These are phyloP conservation scores for Carollia perspicillata DNA, from an alignment of 2,113 vertebrate genomes.

Conservation along the genomic window DNA sequence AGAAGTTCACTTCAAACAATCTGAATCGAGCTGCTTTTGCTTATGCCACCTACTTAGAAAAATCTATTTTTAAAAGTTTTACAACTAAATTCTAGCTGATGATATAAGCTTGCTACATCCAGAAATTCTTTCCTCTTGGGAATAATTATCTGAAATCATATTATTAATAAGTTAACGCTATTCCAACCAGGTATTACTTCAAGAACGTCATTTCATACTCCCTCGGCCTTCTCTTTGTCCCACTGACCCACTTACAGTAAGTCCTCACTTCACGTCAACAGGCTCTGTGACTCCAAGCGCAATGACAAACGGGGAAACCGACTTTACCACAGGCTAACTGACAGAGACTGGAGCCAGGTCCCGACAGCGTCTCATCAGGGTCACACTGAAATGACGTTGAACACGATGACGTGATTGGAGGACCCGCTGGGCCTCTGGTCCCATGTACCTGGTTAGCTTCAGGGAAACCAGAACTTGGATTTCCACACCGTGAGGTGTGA, in stretches of 20 bases:
- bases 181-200: background rate
- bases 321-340: background rate
- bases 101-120: background rate
- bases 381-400: accelerated
- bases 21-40: background rate
- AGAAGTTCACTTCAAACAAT: background rate
- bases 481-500: background rate
- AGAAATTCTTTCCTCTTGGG: background rate
- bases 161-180: background rate
- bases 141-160: background rate
- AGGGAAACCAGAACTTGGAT: background rate
- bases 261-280: background rate
- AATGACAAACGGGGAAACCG: background rate
- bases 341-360: accelerated
- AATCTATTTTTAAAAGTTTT: background rate
- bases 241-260: background rate
- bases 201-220: background rate
- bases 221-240: background rate
- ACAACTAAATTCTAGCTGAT: background rate
- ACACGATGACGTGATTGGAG: background rate
- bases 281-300: background rate
- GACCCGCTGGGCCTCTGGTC: background rate
- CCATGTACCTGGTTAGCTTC: background rate
- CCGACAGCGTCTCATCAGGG: background rate
- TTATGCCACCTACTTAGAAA: background rate